A percentile compares a stretch with the other conserved stretches of the same genome.
Evolutionary conservation across 2,113 vertebrate genomes (phyloP).

Genomic region (Saguinus imperator): DNA sequence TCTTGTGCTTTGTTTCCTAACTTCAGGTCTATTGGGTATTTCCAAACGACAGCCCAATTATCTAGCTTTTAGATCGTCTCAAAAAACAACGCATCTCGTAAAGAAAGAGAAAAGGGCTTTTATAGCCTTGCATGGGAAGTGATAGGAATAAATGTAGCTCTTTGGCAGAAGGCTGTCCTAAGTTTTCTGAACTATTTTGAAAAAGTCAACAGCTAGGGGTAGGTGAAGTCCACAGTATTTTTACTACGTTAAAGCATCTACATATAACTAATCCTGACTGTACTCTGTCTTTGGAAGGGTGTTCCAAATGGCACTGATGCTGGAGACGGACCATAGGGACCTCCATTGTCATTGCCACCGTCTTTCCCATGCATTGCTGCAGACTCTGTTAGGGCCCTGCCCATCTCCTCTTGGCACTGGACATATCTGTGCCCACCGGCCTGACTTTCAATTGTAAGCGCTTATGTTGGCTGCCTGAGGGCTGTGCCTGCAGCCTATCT

Average conservation of each 20-base stretch:
- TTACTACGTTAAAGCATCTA: no score
- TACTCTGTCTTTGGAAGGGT: background rate
- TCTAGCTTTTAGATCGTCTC: background rate
- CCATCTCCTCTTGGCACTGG: fast-evolving
- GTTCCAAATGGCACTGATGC: background rate
- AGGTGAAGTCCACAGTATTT: background rate
- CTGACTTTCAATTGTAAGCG: background rate
- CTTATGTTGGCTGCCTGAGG: background rate
- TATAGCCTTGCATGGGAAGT: background rate
- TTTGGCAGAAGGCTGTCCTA: fast-evolving
- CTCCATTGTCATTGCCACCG: fast-evolving
- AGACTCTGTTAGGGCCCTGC: background rate
- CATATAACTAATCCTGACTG: fast-evolving
- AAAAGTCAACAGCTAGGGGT: background rate
- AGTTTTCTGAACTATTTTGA: background rate
- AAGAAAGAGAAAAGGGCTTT: background rate
- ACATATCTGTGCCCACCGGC: background rate
- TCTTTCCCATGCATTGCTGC: no score
- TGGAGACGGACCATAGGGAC: fast-evolving
- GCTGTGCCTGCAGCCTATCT: background rate
- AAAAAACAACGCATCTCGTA: no score
- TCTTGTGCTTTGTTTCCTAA: background rate
- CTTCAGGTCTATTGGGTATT: background rate
- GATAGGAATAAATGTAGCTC: background rate
- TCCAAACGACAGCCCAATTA: background rate